Base-by-base conservation (phyloP, 1,140 invertebrate genomes). In the Melipona quadrifasciata region DNA sequence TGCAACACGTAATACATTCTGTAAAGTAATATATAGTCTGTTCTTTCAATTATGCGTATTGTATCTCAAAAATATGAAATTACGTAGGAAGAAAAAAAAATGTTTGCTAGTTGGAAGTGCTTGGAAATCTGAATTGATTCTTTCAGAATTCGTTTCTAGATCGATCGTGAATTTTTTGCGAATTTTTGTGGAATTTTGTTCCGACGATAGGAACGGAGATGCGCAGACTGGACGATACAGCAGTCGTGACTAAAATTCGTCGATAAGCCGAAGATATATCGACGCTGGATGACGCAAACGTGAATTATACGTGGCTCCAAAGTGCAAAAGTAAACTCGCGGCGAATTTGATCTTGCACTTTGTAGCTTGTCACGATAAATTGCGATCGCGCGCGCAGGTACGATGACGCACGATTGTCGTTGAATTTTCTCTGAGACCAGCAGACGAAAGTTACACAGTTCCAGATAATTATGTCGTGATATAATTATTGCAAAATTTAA, bases 301-400 rank as follows among this genome's bases (percentile, higher is more conserved):
- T 53, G 61, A 78, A 67, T 65, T 67, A 67, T 78, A 31, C 31
- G 31, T 67, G 19, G 55, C 82, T 86, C 64, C 84, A 88, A 88
- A 89, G 84, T 83, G 76, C 84, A 80, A 57, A 74, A 82, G 67
- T 57, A 58, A 81, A 88, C 27, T 74, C 58, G 53, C 78, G n/a
- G 17, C 27, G 68, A 70, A 21, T 75, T 83, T 51, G 72, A 24
- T 89, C 73, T 88, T 85, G 86, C 65, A 81, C 82, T 90, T 90
- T 89, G 85, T 61, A 82, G 51, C 85, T 14, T 12, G 27, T 21
- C 3, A 24, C 47, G 51, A 80, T 53, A 51, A 24, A 65, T 27
- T 65, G 19, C 47, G 17, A 76, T 61, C 55, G 34, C 8, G 39
- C 39, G 31, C 47, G 51, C 71, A 72, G 39, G 47, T 72, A 75